Conservation (phyloP, 2,888 invertebrate species). For the Dynastes maya region DNA sequence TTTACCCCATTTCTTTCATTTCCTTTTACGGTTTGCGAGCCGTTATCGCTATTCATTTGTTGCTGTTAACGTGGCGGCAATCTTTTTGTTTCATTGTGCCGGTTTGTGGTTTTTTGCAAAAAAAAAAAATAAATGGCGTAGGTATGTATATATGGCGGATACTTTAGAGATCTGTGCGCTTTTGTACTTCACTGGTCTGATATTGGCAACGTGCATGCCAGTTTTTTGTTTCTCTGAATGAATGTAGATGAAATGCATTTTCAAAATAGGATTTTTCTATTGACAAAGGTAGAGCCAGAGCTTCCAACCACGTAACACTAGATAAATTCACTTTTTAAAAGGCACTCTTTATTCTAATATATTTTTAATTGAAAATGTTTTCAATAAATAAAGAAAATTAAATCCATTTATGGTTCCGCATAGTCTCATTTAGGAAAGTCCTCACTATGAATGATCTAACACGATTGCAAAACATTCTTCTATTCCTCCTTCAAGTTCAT, state of each 20-base stretch:
- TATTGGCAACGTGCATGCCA: neutral
- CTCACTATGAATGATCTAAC: too few relatives aligned
- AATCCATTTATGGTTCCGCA: too few relatives aligned
- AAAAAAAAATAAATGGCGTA: conserved; percentile 28
- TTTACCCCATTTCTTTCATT: conserved; percentile 39
- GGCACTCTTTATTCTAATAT: neutral
- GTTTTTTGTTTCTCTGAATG: conserved; percentile 17
- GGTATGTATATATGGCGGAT: neutral
- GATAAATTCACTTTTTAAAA: neutral
- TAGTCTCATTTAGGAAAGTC: too few relatives aligned
- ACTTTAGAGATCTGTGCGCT: conserved; percentile 25
- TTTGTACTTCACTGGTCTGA: conserved; percentile 16
- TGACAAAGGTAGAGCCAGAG: neutral
- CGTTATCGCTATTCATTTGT: conserved; percentile 38
- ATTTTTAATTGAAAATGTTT: neutral
- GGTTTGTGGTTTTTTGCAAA: conserved; percentile 25
- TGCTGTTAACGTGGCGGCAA: conserved; percentile 1
- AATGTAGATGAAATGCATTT: conserved; percentile 24
- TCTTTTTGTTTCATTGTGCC: conserved; percentile 38
- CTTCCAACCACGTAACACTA: neutral
- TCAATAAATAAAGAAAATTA: neutral
- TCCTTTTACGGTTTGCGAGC: conserved; percentile 33
- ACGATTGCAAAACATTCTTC: too few relatives aligned
- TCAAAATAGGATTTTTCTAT: conserved; percentile 18
- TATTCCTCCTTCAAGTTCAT: too few relatives aligned